phyloP scores from a whole-genome alignment of 2,888 invertebrate species.

The Drosophila lacicola region DNA sequence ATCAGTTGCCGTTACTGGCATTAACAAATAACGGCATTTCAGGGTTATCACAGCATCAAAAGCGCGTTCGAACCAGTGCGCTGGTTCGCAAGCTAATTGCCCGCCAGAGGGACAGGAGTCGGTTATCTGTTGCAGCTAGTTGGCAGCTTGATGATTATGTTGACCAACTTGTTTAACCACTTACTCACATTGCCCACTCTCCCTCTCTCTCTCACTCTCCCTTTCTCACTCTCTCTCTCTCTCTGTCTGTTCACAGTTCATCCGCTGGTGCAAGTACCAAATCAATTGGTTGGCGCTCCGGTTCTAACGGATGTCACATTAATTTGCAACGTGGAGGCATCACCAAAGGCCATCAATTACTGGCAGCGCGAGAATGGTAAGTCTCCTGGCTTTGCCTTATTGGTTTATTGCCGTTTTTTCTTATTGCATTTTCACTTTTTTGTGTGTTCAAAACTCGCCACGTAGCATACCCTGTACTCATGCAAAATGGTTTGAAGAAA shows the following conservation, averaged over 20 bases:
- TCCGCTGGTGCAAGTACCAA: conserved; percentile 96
- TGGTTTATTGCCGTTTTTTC: conserved; percentile 22
- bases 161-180: conserved; percentile 33
- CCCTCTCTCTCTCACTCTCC: neutral
- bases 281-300: conserved; percentile 96
- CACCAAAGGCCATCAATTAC: conserved; percentile 97
- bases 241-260: conserved; percentile 89
- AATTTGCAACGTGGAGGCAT: conserved; percentile 95
- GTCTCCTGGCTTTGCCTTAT: conserved; percentile 59
- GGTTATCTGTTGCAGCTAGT: conserved; percentile 1
- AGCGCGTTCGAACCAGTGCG: conserved; percentile 10
- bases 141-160: conserved; percentile 31
- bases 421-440: conserved; percentile 20
- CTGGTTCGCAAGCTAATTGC: conserved; percentile 30
- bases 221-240: conserved; percentile 8
- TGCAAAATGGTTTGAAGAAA: too few species aligned
- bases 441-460: neutral
- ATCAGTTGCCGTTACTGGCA: conserved; percentile 69
- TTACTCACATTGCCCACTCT: conserved; percentile 4
- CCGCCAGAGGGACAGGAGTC: conserved; percentile 9
- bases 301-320: conserved; percentile 93
- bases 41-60: conserved; percentile 20
- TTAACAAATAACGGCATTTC: conserved; percentile 49
- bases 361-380: conserved; percentile 96
- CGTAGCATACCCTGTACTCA: conserved; percentile 11